phyloP scores from a whole-genome alignment of 23 tunicate genomes.

The Clavelina lepadiformis region DNA sequence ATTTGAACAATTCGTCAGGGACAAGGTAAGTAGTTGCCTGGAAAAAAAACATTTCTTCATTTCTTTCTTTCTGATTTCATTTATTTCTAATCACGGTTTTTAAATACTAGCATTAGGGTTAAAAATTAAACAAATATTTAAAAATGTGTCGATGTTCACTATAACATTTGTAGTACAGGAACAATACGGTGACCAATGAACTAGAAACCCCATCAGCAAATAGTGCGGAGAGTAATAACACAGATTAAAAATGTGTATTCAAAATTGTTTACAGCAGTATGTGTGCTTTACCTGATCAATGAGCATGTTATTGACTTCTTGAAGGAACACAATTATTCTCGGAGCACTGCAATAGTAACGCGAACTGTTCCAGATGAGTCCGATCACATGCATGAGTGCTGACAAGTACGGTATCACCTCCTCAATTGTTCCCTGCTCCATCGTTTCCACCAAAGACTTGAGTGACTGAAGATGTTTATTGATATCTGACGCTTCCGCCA shows the following conservation, averaged over 20 bases:
- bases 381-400: constrained; percentile 67
- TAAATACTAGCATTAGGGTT: too few species aligned
- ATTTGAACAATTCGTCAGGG: constrained; percentile 76
- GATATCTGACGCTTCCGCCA: constrained; percentile 74
- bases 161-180: too few species aligned
- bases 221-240: too few species aligned
- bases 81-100: too few species aligned
- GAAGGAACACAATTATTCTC: constrained; percentile 58
- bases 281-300: constrained; percentile 59
- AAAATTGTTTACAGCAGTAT: background rate
- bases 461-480: constrained; percentile 58
- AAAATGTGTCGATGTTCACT: too few species aligned
- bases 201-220: too few species aligned
- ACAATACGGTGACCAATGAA: too few species aligned
- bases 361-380: constrained; percentile 74
- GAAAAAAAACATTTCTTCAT: constrained; percentile 5
- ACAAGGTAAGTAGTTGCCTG: constrained; percentile 63
- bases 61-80: too few species aligned
- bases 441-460: constrained; percentile 38
- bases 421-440: constrained; percentile 76
- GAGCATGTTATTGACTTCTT: constrained; percentile 84
- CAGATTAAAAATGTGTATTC: too few species aligned
- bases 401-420: constrained; percentile 47
- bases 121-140: too few species aligned
- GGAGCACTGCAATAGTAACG: constrained; percentile 63